Evolutionary conservation across 2,113 vertebrate species (phyloP).

Genomic region (Hippocampus zosterae): DNA sequence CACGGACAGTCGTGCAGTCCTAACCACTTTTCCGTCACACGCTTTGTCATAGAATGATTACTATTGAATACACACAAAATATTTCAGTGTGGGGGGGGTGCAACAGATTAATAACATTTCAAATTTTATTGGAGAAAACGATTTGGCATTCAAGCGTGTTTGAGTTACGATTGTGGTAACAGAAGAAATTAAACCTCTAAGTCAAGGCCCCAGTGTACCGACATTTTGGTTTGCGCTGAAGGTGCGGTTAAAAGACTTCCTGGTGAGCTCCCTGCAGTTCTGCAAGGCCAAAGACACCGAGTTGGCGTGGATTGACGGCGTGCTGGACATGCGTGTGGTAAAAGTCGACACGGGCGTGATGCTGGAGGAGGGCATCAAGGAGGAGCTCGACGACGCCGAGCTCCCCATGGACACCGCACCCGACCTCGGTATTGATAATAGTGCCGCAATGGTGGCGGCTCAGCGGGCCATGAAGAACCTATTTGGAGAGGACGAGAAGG

Average conservation of each 20-base stretch:
- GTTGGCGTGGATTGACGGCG: slow-evolving; percentile 95
- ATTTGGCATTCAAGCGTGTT: too few relatives aligned
- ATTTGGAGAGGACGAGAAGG: slow-evolving; percentile 90
- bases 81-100: too few relatives aligned
- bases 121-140: too few relatives aligned
- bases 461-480: slow-evolving; percentile 92
- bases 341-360: slow-evolving; percentile 96
- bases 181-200: too few relatives aligned
- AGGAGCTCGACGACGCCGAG: slow-evolving; percentile 82
- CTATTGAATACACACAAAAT: too few relatives aligned
- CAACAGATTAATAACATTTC: too few relatives aligned
- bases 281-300: slow-evolving; percentile 96
- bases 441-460: slow-evolving; percentile 76
- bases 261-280: slow-evolving; percentile 97
- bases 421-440: slow-evolving; percentile 70
- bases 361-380: slow-evolving; percentile 85
- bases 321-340: slow-evolving; percentile 94
- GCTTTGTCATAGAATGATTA: too few relatives aligned
- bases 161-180: too few relatives aligned
- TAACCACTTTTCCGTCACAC: too few relatives aligned
- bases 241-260: slow-evolving; percentile 96
- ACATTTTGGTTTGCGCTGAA: slow-evolving; percentile 42
- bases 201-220: neutral
- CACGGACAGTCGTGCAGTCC: too few relatives aligned
- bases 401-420: slow-evolving; percentile 78